Conservation (phyloP, 2,113 vertebrate genomes). For the Psilopsiagon aurifrons region DNA sequence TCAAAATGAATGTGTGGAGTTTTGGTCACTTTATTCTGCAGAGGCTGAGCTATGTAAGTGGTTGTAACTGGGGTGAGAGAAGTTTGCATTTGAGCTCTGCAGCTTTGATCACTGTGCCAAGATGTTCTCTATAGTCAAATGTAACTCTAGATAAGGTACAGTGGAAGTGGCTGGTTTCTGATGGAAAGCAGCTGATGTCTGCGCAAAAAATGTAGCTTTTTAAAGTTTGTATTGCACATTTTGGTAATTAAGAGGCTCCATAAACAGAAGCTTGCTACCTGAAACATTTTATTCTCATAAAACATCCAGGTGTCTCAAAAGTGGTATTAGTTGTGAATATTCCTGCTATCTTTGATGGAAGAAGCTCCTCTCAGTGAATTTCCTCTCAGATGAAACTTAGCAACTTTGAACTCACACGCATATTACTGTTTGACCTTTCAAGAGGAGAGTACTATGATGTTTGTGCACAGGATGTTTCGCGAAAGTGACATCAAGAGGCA, state of each 20-base stretch:
- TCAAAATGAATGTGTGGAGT: not conserved
- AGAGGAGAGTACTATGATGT: not conserved
- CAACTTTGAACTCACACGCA: rapidly evolving
- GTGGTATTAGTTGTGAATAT: not conserved
- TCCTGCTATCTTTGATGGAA: not conserved
- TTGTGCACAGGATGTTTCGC: not conserved
- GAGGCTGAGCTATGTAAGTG: not conserved
- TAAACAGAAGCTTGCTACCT: not conserved
- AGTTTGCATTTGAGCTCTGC: not conserved
- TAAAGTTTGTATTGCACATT: not conserved
- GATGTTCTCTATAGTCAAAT: not conserved
- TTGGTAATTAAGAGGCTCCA: not conserved
- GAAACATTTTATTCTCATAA: not conserved
- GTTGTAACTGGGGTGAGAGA: not conserved
- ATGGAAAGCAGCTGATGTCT: not conserved
- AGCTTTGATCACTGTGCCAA: not conserved
- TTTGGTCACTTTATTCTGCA: not conserved
- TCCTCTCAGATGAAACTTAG: not conserved
- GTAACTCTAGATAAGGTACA: not conserved
- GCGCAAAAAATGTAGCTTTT: not conserved
- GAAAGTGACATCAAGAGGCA: not conserved
- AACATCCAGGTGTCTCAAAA: not conserved
- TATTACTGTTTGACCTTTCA: not conserved
- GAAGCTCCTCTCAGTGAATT: not conserved
- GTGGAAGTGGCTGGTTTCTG: not conserved